Evolutionary conservation across 53 echinoderm and acorn worm genomes (phyloP).

Genomic region (Pentamera pediparva): DNA sequence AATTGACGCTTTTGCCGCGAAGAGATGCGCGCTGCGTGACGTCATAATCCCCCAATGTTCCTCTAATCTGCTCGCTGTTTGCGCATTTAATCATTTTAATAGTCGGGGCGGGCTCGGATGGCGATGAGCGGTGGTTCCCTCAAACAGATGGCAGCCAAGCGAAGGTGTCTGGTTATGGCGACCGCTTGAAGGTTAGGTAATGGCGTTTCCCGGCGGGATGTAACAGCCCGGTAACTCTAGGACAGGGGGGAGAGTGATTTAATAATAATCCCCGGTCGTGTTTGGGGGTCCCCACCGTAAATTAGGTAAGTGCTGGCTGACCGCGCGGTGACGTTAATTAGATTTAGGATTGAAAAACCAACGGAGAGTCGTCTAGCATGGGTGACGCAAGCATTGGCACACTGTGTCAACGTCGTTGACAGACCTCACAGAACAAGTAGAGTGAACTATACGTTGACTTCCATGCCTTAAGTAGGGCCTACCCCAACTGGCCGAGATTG

Average conservation of each 20-base stretch:
- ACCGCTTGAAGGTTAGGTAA: not conserved
- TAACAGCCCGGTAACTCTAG: constrained; percentile 13
- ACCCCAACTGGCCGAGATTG: too few relatives aligned
- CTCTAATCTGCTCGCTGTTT: constrained; percentile 3
- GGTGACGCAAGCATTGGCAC: not conserved
- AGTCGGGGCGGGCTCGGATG: too few relatives aligned
- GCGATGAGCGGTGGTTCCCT: too few relatives aligned
- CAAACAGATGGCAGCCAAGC: not conserved
- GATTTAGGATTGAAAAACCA: constrained; percentile 12
- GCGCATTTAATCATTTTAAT: not conserved
- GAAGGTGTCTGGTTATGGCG: too few relatives aligned
- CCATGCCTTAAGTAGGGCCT: too few relatives aligned
- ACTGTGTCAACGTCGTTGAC: not conserved
- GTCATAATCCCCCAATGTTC: not conserved
- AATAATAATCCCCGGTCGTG: constrained; percentile 2
- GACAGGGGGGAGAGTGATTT: constrained; percentile 21
- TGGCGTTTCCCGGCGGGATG: constrained; percentile 15
- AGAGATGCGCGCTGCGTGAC: constrained; percentile 15
- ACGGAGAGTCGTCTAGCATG: constrained; percentile 4
- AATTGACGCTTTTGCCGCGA: constrained; percentile 19
- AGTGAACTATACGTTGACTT: too few relatives aligned
- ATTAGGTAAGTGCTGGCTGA: constrained; percentile 36
- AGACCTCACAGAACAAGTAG: too few relatives aligned
- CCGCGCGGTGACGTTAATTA: constrained; percentile 13
- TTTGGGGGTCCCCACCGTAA: constrained; percentile 17